phyloP scores from a whole-genome alignment of 2,888 invertebrate species.

The Clitarchus hookeri region DNA sequence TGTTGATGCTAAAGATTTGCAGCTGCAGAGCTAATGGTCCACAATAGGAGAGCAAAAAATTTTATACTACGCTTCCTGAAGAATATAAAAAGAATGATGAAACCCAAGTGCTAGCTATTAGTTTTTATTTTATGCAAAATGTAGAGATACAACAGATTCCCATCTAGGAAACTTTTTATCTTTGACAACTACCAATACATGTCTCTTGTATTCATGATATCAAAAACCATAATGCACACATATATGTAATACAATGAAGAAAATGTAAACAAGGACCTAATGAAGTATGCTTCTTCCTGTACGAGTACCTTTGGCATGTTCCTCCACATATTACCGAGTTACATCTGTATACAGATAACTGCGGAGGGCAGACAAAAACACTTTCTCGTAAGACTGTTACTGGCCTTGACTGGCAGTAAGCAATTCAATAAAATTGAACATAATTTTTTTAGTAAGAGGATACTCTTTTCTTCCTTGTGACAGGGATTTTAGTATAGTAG shows the following conservation, averaged over 20 bases:
- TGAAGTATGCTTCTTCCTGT: not conserved
- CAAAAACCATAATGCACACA: not conserved
- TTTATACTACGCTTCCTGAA: not conserved
- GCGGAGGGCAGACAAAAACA: not conserved
- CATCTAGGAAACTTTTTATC: not conserved
- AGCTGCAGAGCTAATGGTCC: slow-evolving; percentile 16
- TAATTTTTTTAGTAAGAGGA: not conserved
- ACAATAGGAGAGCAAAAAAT: not conserved
- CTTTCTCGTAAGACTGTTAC: not conserved
- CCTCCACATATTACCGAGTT: not conserved
- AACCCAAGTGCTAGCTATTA: not conserved
- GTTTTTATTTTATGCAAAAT: not conserved
- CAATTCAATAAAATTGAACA: not conserved
- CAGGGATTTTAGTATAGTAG: not conserved
- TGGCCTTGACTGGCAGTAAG: not conserved
- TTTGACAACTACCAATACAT: not conserved
- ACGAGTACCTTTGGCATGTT: not conserved
- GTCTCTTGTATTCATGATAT: not conserved
- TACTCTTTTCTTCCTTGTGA: not conserved
- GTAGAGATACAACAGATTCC: not conserved
- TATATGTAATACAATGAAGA: not conserved
- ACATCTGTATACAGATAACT: not conserved
- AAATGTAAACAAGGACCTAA: not conserved
- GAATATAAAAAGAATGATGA: not conserved
- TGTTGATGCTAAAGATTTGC: not conserved